Conservation (phyloP, 2,113 vertebrate species). For the Peucedramus taeniatus region DNA sequence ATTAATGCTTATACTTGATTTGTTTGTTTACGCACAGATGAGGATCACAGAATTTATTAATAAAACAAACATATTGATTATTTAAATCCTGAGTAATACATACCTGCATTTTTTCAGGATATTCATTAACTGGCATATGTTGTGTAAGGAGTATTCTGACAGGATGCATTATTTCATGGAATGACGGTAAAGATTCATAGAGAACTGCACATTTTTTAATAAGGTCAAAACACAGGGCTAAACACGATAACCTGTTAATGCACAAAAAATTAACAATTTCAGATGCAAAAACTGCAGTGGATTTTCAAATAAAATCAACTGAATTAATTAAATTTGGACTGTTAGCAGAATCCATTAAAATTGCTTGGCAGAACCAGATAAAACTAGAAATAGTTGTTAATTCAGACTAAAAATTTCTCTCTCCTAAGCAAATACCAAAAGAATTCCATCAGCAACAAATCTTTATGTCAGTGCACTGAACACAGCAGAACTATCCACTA, state of each 20-base stretch:
- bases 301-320: not conserved
- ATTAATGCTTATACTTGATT: not conserved
- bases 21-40: not conserved
- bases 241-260: slow-evolving; percentile 77
- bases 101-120: slow-evolving; percentile 81
- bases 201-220: slow-evolving; percentile 75
- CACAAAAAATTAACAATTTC: not conserved
- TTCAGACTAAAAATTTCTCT: not conserved
- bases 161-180: slow-evolving; percentile 76
- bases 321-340: not conserved
- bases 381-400: not conserved
- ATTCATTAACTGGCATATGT: slow-evolving; percentile 59
- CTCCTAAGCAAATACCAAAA: not conserved
- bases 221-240: slow-evolving; percentile 82
- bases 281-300: not conserved
- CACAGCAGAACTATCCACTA: not conserved
- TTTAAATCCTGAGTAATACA: not conserved
- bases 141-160: slow-evolving; percentile 75
- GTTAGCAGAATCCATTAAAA: not conserved
- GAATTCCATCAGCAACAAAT: not conserved
- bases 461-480: not conserved
- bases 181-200: slow-evolving; percentile 79
- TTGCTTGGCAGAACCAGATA: not conserved
- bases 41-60: not conserved
- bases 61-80: not conserved